Percentiles rank a stretch among this genome's conserved stretches.
phyloP scores from a whole-genome alignment of 2,113 vertebrate species.

The Dendrocopos noguchii region DNA sequence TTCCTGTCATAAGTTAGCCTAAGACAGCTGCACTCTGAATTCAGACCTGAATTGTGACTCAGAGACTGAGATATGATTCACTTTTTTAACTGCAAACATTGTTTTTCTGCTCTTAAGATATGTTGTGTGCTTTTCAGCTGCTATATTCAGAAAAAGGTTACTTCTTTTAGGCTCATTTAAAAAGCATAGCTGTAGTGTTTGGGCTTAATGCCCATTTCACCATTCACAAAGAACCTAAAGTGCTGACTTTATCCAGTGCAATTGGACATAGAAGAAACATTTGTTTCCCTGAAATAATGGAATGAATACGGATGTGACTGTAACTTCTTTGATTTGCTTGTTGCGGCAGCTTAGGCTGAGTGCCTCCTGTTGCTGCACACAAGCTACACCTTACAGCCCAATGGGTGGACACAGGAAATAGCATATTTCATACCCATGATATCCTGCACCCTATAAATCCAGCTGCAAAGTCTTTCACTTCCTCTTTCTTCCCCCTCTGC shows the following conservation, averaged over 20 bases:
- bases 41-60: not conserved
- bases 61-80: not conserved
- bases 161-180: not conserved
- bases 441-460: too few species aligned
- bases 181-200: not conserved
- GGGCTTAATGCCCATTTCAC: not conserved
- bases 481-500: too few species aligned
- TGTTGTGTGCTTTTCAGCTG: not conserved
- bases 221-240: not conserved
- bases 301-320: not conserved
- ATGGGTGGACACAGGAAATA: too few species aligned
- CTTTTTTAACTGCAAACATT: accelerated
- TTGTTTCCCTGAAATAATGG: not conserved
- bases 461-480: too few species aligned
- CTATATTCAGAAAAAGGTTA: not conserved
- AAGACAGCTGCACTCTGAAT: not conserved
- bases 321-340: not conserved
- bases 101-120: not conserved
- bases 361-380: too few species aligned
- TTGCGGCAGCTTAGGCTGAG: too few species aligned
- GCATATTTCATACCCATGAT: too few species aligned
- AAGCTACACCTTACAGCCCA: too few species aligned
- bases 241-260: not conserved
- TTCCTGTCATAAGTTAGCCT: not conserved
- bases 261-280: not conserved